Percentiles rank a stretch among this genome's conserved stretches.
phyloP scores from a whole-genome alignment of 2,797 vertebrate genomes.

The Helarctos malayanus region DNA sequence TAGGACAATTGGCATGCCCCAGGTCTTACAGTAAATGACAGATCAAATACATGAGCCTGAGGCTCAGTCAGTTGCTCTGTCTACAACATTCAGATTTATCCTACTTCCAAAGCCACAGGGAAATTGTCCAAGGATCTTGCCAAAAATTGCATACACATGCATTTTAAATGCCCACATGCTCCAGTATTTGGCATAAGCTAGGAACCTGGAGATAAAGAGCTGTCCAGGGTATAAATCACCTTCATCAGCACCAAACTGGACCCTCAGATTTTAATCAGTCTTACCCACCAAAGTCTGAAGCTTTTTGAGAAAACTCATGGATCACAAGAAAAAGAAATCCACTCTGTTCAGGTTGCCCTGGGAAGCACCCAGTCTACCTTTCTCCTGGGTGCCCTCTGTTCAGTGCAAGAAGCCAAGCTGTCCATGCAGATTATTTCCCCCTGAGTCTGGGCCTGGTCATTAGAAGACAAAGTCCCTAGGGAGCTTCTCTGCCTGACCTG shows the following conservation, averaged over 20 bases:
- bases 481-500: slow-evolving; percentile 62
- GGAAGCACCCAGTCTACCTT: background rate
- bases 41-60: background rate
- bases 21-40: background rate
- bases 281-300: background rate
- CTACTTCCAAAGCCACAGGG: background rate
- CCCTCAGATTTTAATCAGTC: background rate
- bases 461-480: slow-evolving; percentile 38
- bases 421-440: background rate
- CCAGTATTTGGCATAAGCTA: background rate
- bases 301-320: background rate
- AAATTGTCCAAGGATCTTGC: background rate
- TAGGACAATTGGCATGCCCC: background rate
- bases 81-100: background rate
- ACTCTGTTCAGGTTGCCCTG: too few relatives aligned
- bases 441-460: background rate
- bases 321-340: background rate
- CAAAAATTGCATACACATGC: background rate
- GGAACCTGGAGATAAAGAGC: background rate
- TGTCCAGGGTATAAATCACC: background rate
- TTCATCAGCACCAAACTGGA: background rate
- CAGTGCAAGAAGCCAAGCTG: background rate
- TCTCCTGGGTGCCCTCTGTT: background rate
- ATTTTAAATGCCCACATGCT: background rate
- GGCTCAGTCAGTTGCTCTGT: background rate